Evolutionary conservation across 1,140 invertebrate species (phyloP), one percentile per base, ranked within the genome.

Genomic region (Saxidomus purpurata): DNA sequence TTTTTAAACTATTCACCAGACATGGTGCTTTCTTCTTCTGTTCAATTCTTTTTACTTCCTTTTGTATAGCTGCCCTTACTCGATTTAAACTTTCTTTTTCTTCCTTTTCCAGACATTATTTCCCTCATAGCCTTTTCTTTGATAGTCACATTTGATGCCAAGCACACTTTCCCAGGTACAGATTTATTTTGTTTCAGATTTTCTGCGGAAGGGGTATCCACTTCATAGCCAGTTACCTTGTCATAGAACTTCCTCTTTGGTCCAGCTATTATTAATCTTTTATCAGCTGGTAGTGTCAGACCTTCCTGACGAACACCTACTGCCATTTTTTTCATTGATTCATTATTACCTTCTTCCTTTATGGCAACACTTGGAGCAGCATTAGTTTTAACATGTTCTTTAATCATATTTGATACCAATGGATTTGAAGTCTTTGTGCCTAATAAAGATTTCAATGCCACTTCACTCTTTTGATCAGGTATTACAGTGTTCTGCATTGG

Each of bases 291-390:
- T n/a, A 61, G 31, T 3, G 15, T 11, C 9, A 61, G 28, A 0
- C 85, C 85, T 79, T 87, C 85, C 22, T 61, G 79, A 22, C 85
- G 74, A 17, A 79, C 15, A 28, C 61, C 49, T 52, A 87, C 34
- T 34, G 43, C 55, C 11, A 55, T 13, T 15, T 59, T 55, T 22
- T 79, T 55, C 43, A 49, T 40, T 49, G 82, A 22, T 1, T 34
- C 52, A 74, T 11, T 52, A 59, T 3, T 52, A 74, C 25, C n/a
- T 17, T 83, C 49, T 52, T 79, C 28, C 22, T 61, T 36, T 34
- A 1, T 81, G 3, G n/a, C 25, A 63, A 1, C 22, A 63, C 25
- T 63, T 25, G n/a, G 59, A n/a, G 28, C 22, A 63, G n/a, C 25
- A 28, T 25, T 28, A 25, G 59, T 6, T 4, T 9, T 1, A 63